phyloP scores from a whole-genome alignment of 2,113 vertebrate genomes.

The Protomyctophum bolini region DNA sequence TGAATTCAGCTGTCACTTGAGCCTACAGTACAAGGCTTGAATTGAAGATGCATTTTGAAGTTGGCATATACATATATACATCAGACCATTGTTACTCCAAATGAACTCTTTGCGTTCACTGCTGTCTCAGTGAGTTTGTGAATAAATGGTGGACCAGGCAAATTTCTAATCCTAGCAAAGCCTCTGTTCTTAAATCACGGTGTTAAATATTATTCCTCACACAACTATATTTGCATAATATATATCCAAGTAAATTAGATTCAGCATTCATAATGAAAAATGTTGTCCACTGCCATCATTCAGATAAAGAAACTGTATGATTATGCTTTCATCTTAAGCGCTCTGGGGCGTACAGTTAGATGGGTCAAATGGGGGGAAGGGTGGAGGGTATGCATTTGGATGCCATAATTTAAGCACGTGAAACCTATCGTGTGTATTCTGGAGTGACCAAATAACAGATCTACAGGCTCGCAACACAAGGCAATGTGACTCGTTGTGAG shows the following conservation, averaged over 20 bases:
- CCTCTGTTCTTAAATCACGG: conserved; percentile 4
- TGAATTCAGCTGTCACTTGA: not conserved
- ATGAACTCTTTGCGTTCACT: conserved; percentile 11
- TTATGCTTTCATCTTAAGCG: conserved; percentile 53
- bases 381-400: not conserved
- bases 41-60: not conserved
- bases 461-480: no score
- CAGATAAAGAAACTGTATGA: conserved; percentile 24
- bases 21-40: not conserved
- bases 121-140: conserved; percentile 3
- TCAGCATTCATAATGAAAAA: conserved; percentile 22
- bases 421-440: no score
- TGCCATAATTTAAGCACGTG: not conserved
- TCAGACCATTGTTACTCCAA: conserved; percentile 11
- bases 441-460: no score
- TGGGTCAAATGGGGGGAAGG: not conserved
- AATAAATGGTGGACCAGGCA: conserved; percentile 6
- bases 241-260: conserved; percentile 14
- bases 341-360: conserved; percentile 6
- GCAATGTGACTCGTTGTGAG: no score
- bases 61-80: not conserved
- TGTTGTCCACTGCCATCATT: conserved; percentile 28
- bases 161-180: conserved; percentile 12
- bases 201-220: conserved; percentile 20
- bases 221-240: conserved; percentile 31